These are phyloP conservation scores for Carcina quercana DNA, from an alignment of 2,888 invertebrate genomes.

Conservation along the genomic window DNA sequence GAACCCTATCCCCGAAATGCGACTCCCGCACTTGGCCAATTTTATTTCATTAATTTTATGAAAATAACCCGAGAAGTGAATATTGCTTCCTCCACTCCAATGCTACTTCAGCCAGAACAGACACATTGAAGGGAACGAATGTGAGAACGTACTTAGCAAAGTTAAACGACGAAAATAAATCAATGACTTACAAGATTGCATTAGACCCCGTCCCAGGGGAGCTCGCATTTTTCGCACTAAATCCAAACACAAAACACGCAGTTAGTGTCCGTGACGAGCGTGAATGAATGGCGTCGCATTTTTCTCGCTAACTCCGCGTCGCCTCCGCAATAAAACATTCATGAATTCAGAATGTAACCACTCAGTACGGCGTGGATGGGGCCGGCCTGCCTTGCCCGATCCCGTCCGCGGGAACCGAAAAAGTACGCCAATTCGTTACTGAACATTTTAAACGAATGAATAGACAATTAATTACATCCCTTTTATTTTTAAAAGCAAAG, in stretches of 20 bases:
- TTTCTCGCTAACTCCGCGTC: slow-evolving; percentile 59
- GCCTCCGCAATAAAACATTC: slow-evolving; percentile 63
- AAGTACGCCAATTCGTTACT: slow-evolving; percentile 20
- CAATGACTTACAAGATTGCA: slow-evolving; percentile 45
- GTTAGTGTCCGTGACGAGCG: slow-evolving; percentile 66
- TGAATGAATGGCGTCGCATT: slow-evolving; percentile 61
- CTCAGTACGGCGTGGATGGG: slow-evolving; percentile 45
- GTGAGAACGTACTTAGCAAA: slow-evolving; percentile 2
- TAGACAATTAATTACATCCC: slow-evolving; percentile 10
- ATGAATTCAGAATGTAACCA: slow-evolving; percentile 60
- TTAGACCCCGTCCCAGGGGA: slow-evolving; percentile 32
- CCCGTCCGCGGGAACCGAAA: slow-evolving; percentile 18
- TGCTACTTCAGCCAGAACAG: background rate
- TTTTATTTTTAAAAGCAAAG: slow-evolving; percentile 6
- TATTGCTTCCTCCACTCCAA: too few species aligned
- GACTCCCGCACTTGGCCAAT: too few species aligned
- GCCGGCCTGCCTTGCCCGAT: slow-evolving; percentile 14
- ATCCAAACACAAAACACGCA: slow-evolving; percentile 61
- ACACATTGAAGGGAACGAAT: background rate
- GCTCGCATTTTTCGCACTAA: slow-evolving; percentile 51
- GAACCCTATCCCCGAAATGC: too few species aligned
- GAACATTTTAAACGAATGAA: slow-evolving; percentile 11
- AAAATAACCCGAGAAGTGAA: too few species aligned
- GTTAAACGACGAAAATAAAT: slow-evolving; percentile 21
- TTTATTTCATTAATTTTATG: too few species aligned